Evolutionary conservation across 2,888 invertebrate species (phyloP).

Genomic region (Aspidapion aeneum): DNA sequence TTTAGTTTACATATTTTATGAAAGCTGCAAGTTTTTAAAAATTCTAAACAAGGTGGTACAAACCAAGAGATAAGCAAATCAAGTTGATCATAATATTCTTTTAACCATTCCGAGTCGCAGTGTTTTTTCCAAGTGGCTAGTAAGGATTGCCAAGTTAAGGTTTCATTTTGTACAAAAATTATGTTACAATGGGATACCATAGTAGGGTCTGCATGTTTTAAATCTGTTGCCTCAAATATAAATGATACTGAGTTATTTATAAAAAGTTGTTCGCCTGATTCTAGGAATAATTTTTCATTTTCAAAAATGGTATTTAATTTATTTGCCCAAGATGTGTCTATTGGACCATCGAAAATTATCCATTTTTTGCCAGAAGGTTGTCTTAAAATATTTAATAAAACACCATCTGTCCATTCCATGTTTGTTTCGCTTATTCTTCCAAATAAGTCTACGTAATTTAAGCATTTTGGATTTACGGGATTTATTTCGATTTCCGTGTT

Average conservation of each 20-base stretch:
- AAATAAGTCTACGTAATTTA: conserved; percentile 82
- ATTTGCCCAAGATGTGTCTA: conserved; percentile 83
- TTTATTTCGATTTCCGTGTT: conserved; percentile 14
- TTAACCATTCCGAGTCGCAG: conserved; percentile 32
- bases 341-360: conserved; percentile 86
- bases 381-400: conserved; percentile 74
- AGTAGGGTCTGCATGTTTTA: conserved; percentile 74
- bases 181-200: conserved; percentile 68
- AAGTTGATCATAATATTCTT: conserved; percentile 34
- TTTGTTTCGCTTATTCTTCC: conserved; percentile 79
- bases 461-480: conserved; percentile 78
- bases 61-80: conserved; percentile 53
- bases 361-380: conserved; percentile 71
- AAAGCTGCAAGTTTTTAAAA: conserved; percentile 49
- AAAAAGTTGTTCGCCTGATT: conserved; percentile 77
- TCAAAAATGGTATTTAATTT: conserved; percentile 79
- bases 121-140: conserved; percentile 49
- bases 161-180: conserved; percentile 51
- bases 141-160: background rate
- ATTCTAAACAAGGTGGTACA: conserved; percentile 53
- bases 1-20: conserved; percentile 41
- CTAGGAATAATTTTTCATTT: conserved; percentile 74
- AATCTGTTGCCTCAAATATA: conserved; percentile 80
- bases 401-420: conserved; percentile 77
- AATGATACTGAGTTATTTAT: conserved; percentile 70